phyloP scores from a whole-genome alignment of 1,140 invertebrate genomes.

The Pogonomyrmex barbatus region DNA sequence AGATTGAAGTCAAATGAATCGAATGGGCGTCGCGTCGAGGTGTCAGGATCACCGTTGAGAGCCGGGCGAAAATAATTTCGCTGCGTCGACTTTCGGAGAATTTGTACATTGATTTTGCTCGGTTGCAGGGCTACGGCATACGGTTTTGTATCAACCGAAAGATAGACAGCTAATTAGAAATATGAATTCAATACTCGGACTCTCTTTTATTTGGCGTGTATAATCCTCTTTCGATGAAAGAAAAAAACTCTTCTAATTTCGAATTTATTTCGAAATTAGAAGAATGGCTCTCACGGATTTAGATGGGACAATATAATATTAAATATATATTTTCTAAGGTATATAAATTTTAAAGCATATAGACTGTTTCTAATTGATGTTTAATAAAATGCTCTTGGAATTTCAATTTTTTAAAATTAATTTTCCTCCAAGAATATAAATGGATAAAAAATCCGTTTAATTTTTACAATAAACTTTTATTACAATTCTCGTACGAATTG shows the following conservation, averaged over 20 bases:
- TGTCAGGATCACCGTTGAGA: background rate
- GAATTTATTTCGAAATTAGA: too few relatives aligned
- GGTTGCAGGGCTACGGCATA: background rate
- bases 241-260: background rate
- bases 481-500: background rate
- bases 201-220: background rate
- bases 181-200: background rate
- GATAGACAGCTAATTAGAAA: background rate
- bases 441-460: conserved; percentile 8
- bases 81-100: background rate
- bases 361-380: background rate
- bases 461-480: background rate
- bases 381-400: background rate
- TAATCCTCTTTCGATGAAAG: background rate
- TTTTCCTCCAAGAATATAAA: background rate
- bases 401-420: background rate
- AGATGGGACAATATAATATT: background rate
- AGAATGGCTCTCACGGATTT: background rate
- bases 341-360: background rate
- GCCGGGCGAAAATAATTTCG: background rate
- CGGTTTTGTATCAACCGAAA: background rate
- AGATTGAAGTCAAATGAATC: conserved; percentile 12
- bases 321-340: background rate
- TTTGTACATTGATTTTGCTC: conserved; percentile 2
- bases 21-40: background rate